Base-by-base conservation (phyloP, 2,113 vertebrate genomes). In the Misgurnus anguillicaudatus region DNA sequence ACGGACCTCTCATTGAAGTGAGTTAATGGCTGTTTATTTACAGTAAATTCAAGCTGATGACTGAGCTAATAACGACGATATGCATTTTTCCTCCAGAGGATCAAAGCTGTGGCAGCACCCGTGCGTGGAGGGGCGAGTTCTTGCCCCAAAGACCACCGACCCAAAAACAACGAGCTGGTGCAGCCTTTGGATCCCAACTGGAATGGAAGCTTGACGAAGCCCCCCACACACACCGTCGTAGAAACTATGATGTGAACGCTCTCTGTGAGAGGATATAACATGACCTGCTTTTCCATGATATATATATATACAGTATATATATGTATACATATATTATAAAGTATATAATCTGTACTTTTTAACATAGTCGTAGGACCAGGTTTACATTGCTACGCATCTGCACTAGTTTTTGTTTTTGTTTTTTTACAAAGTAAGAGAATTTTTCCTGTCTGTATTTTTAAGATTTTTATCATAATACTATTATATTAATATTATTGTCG, bases 161-260 rank as follows among this genome's bases (percentile, higher is more conserved):
- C 79, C 6, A 92, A 88, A 70, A 74, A 57, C 79, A 78, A 58
- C 11, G 92, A 94, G 61, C 87, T 89, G 47, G 8, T 84, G 82
- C 88, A 82, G 84, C 89, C 90, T 0, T 87, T 92, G 84, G 91
- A 94, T 83, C 90, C 94, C 82, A 95, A 94, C 67, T 85, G 91
- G 75, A 97, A 95, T 85, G 96, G 93, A 5, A 89, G 93, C 53
- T 90, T 94, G 87, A 88, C 93, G 90, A 98, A 97, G 87, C 96
- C 96, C 31, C 96, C 96, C 31, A 96, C 94, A 78, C 97, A 98
- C 91, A 96, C 97, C 92, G 94, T 99, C 79, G 95, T 98, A 90
- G 98, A 99, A 91, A 99, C 97, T 89, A 98, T 98, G 95, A 98
- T 99, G 96, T 99, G 94, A 98, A 93, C 91, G 84, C 92, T 93